phyloP scores from a whole-genome alignment of 2,888 invertebrate genomes.

The Kuschelorhynchus macadamiae region DNA sequence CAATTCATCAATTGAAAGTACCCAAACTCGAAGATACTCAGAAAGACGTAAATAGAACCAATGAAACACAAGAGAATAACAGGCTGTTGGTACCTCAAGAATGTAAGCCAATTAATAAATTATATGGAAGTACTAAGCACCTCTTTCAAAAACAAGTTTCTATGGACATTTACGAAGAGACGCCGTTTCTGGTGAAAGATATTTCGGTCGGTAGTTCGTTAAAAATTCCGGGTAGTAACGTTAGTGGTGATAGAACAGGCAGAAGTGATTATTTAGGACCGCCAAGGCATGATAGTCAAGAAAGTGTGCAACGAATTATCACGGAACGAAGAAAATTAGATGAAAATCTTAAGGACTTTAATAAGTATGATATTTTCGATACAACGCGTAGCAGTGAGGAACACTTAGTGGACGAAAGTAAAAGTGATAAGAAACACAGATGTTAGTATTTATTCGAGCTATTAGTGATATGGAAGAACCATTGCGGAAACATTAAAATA shows the following conservation, averaged over 20 bases:
- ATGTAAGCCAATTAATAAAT: constrained; percentile 63
- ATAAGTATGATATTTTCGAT: constrained; percentile 66
- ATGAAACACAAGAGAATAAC: constrained; percentile 58
- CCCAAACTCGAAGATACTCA: constrained; percentile 59
- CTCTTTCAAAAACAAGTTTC: constrained; percentile 72
- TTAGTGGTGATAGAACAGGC: constrained; percentile 14
- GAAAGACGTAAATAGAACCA: constrained; percentile 56
- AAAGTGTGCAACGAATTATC: constrained; percentile 75
- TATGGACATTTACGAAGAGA: constrained; percentile 72
- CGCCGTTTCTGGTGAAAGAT: constrained; percentile 66
- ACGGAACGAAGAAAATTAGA: constrained; percentile 75
- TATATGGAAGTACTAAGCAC: constrained; percentile 71
- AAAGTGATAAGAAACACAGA: constrained; percentile 34
- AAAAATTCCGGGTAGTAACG: constrained; percentile 20
- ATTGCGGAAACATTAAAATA: too few relatives aligned
- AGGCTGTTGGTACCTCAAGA: constrained; percentile 59
- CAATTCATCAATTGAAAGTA: constrained; percentile 54
- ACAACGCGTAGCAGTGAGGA: constrained; percentile 62
- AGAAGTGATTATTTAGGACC: constrained; percentile 49
- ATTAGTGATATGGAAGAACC: not conserved
- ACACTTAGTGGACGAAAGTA: constrained; percentile 53
- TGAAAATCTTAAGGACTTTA: constrained; percentile 65
- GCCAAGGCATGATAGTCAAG: constrained; percentile 65
- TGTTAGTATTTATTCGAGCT: constrained; percentile 8
- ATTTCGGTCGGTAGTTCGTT: not conserved